phyloP scores from a whole-genome alignment of 2,113 vertebrate genomes.

The Isurus oxyrinchus region DNA sequence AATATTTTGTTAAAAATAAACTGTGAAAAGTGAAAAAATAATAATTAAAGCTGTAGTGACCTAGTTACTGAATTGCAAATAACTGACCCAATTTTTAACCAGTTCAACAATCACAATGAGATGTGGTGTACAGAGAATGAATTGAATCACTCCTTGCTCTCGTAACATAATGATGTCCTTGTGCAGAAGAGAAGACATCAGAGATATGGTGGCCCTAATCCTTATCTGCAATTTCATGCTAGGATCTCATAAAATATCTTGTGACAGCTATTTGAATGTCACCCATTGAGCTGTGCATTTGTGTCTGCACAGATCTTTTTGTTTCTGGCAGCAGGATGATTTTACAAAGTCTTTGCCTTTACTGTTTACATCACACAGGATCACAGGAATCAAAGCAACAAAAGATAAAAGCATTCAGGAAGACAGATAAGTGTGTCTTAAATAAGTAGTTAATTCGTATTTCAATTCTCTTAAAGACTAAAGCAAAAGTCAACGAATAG shows the following conservation, averaged over 20 bases:
- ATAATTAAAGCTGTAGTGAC: too few relatives aligned
- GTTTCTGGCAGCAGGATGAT: neutral
- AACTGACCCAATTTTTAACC: neutral
- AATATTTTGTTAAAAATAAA: too few relatives aligned
- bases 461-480: neutral
- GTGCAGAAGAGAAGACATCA: neutral
- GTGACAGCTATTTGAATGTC: neutral
- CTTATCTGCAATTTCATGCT: neutral
- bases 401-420: neutral
- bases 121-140: neutral
- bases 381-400: neutral
- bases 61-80: neutral
- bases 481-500: neutral
- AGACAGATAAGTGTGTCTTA: neutral
- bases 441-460: neutral
- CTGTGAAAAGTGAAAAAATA: too few relatives aligned
- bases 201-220: neutral
- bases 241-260: neutral
- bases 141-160: neutral
- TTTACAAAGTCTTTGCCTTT: neutral
- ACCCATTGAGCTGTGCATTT: neutral
- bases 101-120: neutral
- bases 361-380: neutral
- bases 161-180: conserved; percentile 6
- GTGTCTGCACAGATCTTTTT: neutral